Percentiles rank a stretch among this genome's conserved stretches.
Evolutionary conservation across 2,113 vertebrate genomes (phyloP).

Genomic region (Sisor rabdophorus): DNA sequence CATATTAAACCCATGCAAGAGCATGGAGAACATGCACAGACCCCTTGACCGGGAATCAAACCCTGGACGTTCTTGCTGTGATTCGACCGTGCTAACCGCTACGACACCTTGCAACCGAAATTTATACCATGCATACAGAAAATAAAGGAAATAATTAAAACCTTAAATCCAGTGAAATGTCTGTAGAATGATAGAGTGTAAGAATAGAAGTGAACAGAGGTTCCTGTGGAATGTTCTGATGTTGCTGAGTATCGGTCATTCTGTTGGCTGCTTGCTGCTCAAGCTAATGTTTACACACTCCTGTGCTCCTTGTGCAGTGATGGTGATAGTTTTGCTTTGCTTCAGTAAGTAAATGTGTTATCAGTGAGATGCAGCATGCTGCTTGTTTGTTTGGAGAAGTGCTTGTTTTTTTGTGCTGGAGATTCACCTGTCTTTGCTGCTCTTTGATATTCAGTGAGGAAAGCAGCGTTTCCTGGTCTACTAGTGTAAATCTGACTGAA

Average conservation of each 20-base stretch:
- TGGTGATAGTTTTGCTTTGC: neutral
- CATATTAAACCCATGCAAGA: too few relatives aligned
- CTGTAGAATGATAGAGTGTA: neutral
- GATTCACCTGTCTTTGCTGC: constrained; percentile 43
- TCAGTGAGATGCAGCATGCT: constrained; percentile 53
- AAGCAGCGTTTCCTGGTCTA: neutral
- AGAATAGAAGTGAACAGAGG: too few relatives aligned
- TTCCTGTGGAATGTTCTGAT: neutral
- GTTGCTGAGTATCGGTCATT: constrained; percentile 1
- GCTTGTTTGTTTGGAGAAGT: constrained; percentile 51
- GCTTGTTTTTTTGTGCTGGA: constrained; percentile 38
- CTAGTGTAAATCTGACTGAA: constrained; percentile 1
- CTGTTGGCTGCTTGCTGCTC: neutral
- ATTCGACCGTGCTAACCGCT: too few relatives aligned
- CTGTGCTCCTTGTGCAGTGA: neutral
- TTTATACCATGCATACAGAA: too few relatives aligned
- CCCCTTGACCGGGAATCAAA: too few relatives aligned
- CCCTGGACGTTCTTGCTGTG: too few relatives aligned
- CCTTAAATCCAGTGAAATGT: neutral
- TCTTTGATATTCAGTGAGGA: constrained; percentile 33
- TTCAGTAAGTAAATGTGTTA: constrained; percentile 49
- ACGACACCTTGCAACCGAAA: too few relatives aligned
- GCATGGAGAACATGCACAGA: too few relatives aligned
- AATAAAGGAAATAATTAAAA: neutral
- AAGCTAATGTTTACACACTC: constrained; percentile 7